Evolutionary conservation across 2,888 invertebrate species (phyloP), one percentile per base, ranked within the genome.

Genomic region (Parnassius orleans): DNA sequence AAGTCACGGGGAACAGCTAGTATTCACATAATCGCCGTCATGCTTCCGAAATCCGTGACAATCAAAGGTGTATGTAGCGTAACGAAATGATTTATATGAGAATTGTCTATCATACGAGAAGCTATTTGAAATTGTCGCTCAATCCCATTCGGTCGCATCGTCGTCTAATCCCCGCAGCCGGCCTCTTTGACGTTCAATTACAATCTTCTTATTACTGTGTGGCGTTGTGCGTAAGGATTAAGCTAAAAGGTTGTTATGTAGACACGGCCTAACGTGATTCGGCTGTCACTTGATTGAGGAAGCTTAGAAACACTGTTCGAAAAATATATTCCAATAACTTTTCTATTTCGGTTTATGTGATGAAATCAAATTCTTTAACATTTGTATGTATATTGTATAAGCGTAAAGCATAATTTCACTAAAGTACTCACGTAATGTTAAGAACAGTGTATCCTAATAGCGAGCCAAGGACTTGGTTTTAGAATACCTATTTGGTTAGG

Each of bases 191-290:
- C 78, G 76, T 79, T 78, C 83, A 86, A 85, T 88, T 85, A 87
- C 85, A 81, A 84, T 80, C 80, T 83, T 83, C 85, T 87, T 87
- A 87, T 82, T 82, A 72, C 75, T 72, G 68, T 73, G 77, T 73
- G 70, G 74, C 73, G 73, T 72, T 77, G 75, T 75, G 75, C 73
- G 73, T 82, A 79, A 78, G 84, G 87, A 84, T 89, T 89, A 87
- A 72, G 72, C 79, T 84, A 86, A 89, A 84, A 87, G 83, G 82
- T 77, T 79, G 83, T 87, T 84, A 87, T 84, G 83, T 84, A 80
- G 81, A 87, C 83, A 82, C 80, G 79, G 79, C 72, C 76, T 80
- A 77, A 79, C 75, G 73, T 75, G 77, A 76, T 75, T 70, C 63
- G 67, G 66, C 70, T 73, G 76, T 78, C 77, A 75, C 73, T 73